These are phyloP conservation scores for Periphyllus acericola DNA, from an alignment of 2,888 invertebrate species.

Conservation along the genomic window DNA sequence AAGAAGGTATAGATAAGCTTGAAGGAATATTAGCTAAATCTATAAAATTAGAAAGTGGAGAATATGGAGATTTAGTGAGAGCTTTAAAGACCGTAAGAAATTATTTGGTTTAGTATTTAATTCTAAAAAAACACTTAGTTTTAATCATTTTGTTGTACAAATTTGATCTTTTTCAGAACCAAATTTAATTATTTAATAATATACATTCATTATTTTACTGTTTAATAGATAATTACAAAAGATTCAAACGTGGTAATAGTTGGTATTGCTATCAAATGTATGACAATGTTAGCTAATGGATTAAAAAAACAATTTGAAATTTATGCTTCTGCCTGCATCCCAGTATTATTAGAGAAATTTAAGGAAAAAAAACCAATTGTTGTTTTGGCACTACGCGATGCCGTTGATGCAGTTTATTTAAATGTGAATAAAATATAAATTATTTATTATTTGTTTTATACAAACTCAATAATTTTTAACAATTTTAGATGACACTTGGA, in stretches of 20 bases:
- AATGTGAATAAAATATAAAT: constrained; percentile 71
- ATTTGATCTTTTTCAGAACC: neutral
- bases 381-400: constrained; percentile 85
- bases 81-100: constrained; percentile 67
- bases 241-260: constrained; percentile 96
- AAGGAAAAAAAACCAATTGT: constrained; percentile 96
- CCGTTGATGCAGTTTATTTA: constrained; percentile 87
- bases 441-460: neutral
- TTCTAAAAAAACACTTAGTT: neutral
- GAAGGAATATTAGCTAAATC: constrained; percentile 79
- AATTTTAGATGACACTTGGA: constrained; percentile 80
- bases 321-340: constrained; percentile 81
- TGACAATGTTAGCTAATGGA: constrained; percentile 85
- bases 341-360: constrained; percentile 90
- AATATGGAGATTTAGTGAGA: constrained; percentile 89
- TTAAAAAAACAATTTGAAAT: constrained; percentile 87
- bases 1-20: constrained; percentile 86
- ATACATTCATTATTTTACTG: constrained; percentile 57
- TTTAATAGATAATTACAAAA: constrained; percentile 83
- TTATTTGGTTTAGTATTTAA: neutral
- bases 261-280: constrained; percentile 83
- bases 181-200: neutral
- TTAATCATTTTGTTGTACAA: neutral
- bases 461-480: constrained; percentile 39
- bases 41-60: constrained; percentile 89